Evolutionary conservation across 2,113 vertebrate genomes (phyloP).

Genomic region (Symphodus melops): DNA sequence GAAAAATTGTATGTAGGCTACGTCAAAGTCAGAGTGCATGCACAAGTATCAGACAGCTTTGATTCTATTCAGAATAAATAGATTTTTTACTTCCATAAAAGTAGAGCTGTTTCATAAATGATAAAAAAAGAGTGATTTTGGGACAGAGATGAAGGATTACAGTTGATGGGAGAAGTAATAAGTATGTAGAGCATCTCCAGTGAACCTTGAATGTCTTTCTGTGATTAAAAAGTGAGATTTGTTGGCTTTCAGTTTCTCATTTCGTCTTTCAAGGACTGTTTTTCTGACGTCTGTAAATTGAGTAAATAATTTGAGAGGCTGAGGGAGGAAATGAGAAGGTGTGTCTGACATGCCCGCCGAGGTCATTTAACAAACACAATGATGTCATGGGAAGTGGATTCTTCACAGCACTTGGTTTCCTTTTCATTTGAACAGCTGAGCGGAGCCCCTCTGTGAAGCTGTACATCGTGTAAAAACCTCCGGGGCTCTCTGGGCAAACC

Average conservation of each 20-base stretch:
- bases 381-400: conserved; percentile 85
- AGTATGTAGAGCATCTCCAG: background rate
- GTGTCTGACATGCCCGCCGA: conserved; percentile 71
- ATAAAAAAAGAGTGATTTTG: too few species aligned
- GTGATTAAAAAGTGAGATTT: background rate
- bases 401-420: conserved; percentile 76
- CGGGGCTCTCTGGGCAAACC: too few species aligned
- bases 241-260: background rate
- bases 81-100: too few species aligned
- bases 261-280: background rate
- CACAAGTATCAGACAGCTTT: too few species aligned
- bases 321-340: conserved; percentile 73
- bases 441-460: conserved; percentile 13
- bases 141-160: too few species aligned
- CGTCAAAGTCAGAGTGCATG: too few species aligned
- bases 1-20: too few species aligned
- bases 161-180: background rate
- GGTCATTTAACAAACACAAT: conserved; percentile 73
- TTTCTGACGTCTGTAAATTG: conserved; percentile 29
- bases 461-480: background rate
- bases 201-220: too few species aligned
- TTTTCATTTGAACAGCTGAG: conserved; percentile 76
- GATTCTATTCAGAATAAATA: too few species aligned
- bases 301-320: conserved; percentile 29
- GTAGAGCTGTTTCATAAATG: too few species aligned